phyloP scores from a whole-genome alignment of 2,888 invertebrate genomes.

The Ichneumoninae sp. region DNA sequence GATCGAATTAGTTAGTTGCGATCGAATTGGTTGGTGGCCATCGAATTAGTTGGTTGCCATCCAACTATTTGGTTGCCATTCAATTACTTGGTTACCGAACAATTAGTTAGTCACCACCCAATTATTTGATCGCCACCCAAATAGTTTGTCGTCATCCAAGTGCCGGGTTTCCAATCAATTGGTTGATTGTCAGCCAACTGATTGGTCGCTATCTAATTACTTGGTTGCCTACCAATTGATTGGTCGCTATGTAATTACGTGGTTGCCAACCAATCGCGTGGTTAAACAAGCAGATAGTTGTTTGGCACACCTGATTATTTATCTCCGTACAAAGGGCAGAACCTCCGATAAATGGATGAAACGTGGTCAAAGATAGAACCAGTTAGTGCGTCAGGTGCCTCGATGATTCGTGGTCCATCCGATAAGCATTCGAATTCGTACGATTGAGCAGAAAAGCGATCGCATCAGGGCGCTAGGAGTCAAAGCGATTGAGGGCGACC shows the following conservation, averaged over 20 bases:
- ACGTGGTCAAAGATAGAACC: not conserved
- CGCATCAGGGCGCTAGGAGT: not conserved
- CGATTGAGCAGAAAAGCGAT: not conserved
- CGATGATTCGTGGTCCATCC: not conserved
- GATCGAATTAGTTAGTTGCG: too few relatives aligned
- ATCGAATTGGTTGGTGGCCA: too few relatives aligned
- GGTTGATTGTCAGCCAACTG: too few relatives aligned
- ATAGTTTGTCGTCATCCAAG: too few relatives aligned
- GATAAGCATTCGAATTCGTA: not conserved
- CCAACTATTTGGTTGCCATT: too few relatives aligned
- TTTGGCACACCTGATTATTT: too few relatives aligned
- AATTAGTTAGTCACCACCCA: not conserved
- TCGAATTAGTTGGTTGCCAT: not conserved
- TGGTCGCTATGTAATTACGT: not conserved
- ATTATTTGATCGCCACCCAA: too few relatives aligned
- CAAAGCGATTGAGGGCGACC: not conserved
- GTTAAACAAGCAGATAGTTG: too few relatives aligned
- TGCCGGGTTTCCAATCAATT: too few relatives aligned
- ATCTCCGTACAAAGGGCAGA: not conserved
- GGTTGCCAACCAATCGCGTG: not conserved
- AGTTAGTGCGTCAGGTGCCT: not conserved
- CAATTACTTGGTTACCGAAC: not conserved
- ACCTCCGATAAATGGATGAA: not conserved
- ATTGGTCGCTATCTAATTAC: not conserved
- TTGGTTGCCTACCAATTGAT: not conserved